Conservation (phyloP, 2,888 invertebrate genomes). For the Resseliella maxima region DNA sequence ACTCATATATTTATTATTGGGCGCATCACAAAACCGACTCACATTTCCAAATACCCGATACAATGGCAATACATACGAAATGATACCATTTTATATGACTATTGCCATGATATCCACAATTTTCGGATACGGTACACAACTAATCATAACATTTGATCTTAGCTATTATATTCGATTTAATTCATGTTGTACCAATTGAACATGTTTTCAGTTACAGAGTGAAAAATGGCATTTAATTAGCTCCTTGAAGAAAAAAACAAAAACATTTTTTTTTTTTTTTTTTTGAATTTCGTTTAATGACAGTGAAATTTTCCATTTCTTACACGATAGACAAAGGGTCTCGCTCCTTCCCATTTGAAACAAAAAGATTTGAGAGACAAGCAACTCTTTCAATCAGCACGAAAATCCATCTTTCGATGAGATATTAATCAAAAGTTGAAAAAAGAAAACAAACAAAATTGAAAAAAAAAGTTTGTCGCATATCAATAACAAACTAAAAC, state of each 20-base stretch:
- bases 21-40: slow-evolving; percentile 31
- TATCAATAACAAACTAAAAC: too few species aligned
- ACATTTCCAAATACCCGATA: not conserved
- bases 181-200: slow-evolving; percentile 2
- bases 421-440: not conserved
- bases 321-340: too few species aligned
- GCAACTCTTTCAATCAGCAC: too few species aligned
- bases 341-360: too few species aligned
- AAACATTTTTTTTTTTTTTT: not conserved
- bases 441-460: not conserved
- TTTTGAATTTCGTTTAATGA: not conserved
- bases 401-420: not conserved
- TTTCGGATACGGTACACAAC: not conserved
- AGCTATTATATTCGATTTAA: not conserved
- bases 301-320: too few species aligned
- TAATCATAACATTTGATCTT: slow-evolving; percentile 24
- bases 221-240: slow-evolving; percentile 18
- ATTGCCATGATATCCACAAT: not conserved
- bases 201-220: not conserved
- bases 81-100: not conserved
- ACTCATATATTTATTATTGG: slow-evolving; percentile 48
- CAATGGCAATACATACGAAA: not conserved
- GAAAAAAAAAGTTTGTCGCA: too few species aligned
- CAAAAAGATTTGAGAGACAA: too few species aligned
- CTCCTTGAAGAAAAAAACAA: not conserved